A percentile compares a stretch with the other conserved stretches of the same genome.
Conservation (phyloP, 2,797 vertebrate species). For the Falco biarmicus region DNA sequence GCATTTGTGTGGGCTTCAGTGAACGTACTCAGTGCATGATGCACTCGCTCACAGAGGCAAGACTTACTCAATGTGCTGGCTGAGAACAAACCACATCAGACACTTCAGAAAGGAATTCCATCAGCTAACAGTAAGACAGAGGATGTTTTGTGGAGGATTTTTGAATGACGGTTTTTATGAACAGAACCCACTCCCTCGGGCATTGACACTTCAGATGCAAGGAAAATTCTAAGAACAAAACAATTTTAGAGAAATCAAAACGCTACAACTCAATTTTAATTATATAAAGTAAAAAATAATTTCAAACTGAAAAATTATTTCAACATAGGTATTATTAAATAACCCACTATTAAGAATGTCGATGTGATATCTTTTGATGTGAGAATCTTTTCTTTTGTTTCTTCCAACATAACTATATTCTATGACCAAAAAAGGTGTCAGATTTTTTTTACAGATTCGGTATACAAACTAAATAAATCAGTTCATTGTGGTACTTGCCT, state of each 20-base stretch:
- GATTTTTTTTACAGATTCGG: not conserved
- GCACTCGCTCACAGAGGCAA: not conserved
- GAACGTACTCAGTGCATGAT: not conserved
- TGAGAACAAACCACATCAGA: not conserved
- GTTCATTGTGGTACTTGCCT: not conserved
- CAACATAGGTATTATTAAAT: not conserved
- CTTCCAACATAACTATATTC: not conserved
- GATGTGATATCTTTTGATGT: not conserved
- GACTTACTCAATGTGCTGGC: not conserved
- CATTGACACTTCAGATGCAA: not conserved
- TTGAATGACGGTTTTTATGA: constrained; percentile 21
- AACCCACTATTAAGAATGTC: not conserved
- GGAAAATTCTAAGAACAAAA: not conserved
- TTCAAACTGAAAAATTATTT: not conserved
- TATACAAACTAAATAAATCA: not conserved
- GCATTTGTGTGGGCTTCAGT: not conserved
- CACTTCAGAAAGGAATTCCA: constrained; percentile 36
- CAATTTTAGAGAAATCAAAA: not conserved
- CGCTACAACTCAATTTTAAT: not conserved
- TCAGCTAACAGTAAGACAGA: not conserved
- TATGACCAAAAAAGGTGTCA: not conserved
- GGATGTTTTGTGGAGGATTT: constrained; percentile 17
- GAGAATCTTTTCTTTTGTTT: not conserved
- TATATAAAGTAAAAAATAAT: not conserved
- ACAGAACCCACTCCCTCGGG: not conserved